Conservation (phyloP, 2,797 vertebrate genomes). For the Etheostoma nigrum region DNA sequence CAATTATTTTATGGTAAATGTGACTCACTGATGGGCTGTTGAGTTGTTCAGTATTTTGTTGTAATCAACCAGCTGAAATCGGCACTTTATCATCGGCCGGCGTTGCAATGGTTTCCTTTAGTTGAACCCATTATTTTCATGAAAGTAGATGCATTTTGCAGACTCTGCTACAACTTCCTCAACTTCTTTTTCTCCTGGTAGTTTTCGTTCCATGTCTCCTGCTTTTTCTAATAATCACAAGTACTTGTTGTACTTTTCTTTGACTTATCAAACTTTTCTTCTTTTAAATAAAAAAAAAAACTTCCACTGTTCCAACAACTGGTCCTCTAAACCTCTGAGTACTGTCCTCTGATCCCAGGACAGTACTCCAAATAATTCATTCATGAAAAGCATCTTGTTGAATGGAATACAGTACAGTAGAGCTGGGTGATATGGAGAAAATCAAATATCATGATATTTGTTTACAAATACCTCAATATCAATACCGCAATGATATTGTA, state of each 20-base stretch:
- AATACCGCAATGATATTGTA: too few species aligned
- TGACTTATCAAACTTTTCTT: conserved; percentile 20
- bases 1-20: conserved; percentile 15
- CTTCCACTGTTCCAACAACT: too few species aligned
- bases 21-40: conserved; percentile 32
- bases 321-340: too few species aligned
- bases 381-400: too few species aligned
- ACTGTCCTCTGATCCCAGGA: too few species aligned
- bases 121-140: conserved; percentile 13
- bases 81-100: conserved; percentile 17
- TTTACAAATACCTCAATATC: too few species aligned
- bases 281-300: too few species aligned
- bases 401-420: too few species aligned
- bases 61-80: conserved; percentile 35
- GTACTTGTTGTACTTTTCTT: conserved; percentile 6
- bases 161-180: conserved; percentile 18
- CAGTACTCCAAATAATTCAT: conserved; percentile 35
- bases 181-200: conserved; percentile 5
- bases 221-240: conserved; percentile 7
- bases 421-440: too few species aligned
- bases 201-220: conserved; percentile 20
- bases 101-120: conserved; percentile 3
- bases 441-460: too few species aligned
- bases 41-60: conserved; percentile 1
- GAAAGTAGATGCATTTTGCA: conserved; percentile 43